A percentile compares a stretch with the other conserved stretches of the same genome.
These are phyloP conservation scores for Sialia sialis DNA, from an alignment of 2,113 vertebrate species.

Conservation along the genomic window DNA sequence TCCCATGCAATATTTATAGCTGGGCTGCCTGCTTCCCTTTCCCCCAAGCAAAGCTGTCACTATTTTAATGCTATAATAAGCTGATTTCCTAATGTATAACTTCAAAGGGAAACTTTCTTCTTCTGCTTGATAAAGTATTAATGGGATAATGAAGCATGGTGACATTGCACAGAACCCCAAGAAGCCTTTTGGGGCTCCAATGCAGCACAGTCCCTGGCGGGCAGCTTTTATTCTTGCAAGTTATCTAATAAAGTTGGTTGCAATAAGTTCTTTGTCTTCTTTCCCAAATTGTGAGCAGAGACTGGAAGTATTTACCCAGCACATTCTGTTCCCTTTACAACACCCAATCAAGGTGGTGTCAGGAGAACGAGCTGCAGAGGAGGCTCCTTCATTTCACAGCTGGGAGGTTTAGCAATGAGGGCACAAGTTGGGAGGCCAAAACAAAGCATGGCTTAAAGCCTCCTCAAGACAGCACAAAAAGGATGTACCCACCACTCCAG, in stretches of 20 bases:
- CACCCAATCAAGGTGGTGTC: accelerated
- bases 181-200: not conserved
- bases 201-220: not conserved
- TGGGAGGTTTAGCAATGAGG: not conserved
- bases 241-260: not conserved
- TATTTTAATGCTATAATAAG: constrained; percentile 20
- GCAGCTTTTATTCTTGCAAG: not conserved
- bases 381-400: not conserved
- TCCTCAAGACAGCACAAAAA: not conserved
- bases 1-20: not conserved
- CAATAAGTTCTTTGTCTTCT: not conserved
- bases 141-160: not conserved
- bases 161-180: not conserved
- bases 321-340: not conserved
- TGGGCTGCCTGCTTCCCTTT: not conserved
- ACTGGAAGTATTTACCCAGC: not conserved
- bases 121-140: constrained; percentile 23
- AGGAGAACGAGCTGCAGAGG: not conserved
- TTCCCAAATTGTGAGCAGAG: not conserved
- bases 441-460: not conserved
- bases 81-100: constrained; percentile 20
- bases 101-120: constrained; percentile 41
- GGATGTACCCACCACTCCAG: not conserved
- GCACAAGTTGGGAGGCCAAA: not conserved
- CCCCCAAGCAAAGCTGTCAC: constrained; percentile 10